Evolutionary conservation across 2,888 invertebrate genomes (phyloP), one percentile per base, ranked within the genome.

Genomic region (Barypeithes pellucidus): DNA sequence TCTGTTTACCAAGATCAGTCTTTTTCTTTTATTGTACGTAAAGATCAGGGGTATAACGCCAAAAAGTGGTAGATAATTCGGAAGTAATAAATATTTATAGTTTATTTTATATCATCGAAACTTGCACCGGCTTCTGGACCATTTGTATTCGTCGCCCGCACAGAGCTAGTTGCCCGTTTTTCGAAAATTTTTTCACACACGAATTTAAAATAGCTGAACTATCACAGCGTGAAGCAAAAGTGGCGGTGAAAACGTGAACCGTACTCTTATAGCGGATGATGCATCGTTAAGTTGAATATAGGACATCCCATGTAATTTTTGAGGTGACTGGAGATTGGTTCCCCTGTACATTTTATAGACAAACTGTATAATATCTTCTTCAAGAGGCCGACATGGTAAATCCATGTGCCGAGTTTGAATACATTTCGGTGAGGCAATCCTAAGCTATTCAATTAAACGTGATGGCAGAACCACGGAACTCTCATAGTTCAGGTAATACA

Each of bases 1-100:
- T 67, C 33, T 29, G 47, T 66, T 62, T 47, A 16, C 45, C 12
- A 16, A 52, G 47, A 65, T 39, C 1, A n/a, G 52, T 67, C 45
- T 59, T 45, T 33, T 59, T 59, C 24, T 41, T 16, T 14, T 24
- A 11, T 33, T 57, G 8, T 7, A 33, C 33, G 24, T 33, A 16
- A 3, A 33, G 1, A 57, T 29, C 22, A 52, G 7, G 20, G 7
- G 20, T 20, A 20, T 29, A 8, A 47, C 47, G 20, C 47, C 18
- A 47, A 20, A 47, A 47, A 8, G 16, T 45, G n/a, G 43, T 16
- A 16, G 16, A n/a, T n/a, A n/a, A n/a, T n/a, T n/a, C n/a, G 2
- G 39, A n/a, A 39, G 4, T n/a, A 39, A 39, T 9, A n/a, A 36
- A 36, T 39, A n/a, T 39, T 39, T n/a, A n/a, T 12, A 39, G 39